A percentile compares a stretch with the other conserved stretches of the same genome.
Conservation (phyloP, 2,113 vertebrate genomes). For the Notarius lentiginosus region DNA sequence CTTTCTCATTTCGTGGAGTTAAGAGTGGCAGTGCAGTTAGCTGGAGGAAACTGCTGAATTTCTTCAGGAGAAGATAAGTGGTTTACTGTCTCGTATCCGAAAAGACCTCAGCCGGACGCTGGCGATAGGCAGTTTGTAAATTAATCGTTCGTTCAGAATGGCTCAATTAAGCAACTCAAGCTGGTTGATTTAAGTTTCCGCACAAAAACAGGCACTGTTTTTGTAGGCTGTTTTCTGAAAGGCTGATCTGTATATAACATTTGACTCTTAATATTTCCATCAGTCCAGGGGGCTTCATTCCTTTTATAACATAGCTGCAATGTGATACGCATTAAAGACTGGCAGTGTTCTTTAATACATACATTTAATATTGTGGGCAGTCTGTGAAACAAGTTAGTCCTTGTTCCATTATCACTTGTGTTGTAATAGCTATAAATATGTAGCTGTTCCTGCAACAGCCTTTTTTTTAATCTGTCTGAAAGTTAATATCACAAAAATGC, state of each 20-base stretch:
- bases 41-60: conserved; percentile 55
- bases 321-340: background rate
- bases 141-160: background rate
- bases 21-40: conserved; percentile 61
- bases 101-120: conserved; percentile 16
- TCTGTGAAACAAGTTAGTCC: background rate
- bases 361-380: background rate
- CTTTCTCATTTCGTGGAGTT: conserved; percentile 75
- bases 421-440: background rate
- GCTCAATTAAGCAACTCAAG: background rate
- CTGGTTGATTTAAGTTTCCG: background rate
- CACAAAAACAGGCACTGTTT: background rate
- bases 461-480: background rate
- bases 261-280: background rate
- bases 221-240: background rate
- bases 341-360: background rate
- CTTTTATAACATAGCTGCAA: background rate
- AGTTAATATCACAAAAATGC: background rate
- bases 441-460: background rate
- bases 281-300: background rate
- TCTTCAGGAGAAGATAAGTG: conserved; percentile 59
- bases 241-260: background rate
- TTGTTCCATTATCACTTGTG: background rate
- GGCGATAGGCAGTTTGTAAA: background rate
- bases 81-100: conserved; percentile 18